A percentile compares a stretch with the other conserved stretches of the same genome.
These are phyloP conservation scores for Andrena flavipes DNA, from an alignment of 2,888 invertebrate genomes.

Conservation along the genomic window DNA sequence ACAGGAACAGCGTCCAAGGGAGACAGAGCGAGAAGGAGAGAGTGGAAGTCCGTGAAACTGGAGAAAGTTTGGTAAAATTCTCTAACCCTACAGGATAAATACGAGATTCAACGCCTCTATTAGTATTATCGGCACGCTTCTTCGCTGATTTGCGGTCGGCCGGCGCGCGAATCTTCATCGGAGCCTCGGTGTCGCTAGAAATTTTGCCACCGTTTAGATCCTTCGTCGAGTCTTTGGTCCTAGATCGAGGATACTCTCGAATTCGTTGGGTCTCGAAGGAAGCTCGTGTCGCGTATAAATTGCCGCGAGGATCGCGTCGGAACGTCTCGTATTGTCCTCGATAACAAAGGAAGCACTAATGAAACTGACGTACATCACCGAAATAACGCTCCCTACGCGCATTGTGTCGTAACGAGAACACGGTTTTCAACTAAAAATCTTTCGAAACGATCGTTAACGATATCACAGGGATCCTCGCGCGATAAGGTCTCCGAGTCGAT, in stretches of 20 bases:
- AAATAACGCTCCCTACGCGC: background rate
- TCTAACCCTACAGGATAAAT: constrained; percentile 59
- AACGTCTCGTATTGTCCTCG: constrained; percentile 27
- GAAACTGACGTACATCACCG: background rate
- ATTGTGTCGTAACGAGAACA: background rate
- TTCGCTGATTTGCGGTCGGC: constrained; percentile 53
- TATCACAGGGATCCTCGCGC: constrained; percentile 57
- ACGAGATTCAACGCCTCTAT: constrained; percentile 61
- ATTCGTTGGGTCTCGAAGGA: constrained; percentile 68
- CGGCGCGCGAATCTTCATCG: constrained; percentile 44
- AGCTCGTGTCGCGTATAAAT: constrained; percentile 47
- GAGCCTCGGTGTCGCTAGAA: constrained; percentile 61
- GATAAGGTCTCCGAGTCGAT: constrained; percentile 43
- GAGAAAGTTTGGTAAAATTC: constrained; percentile 38
- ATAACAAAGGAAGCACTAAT: constrained; percentile 5
- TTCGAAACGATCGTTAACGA: constrained; percentile 32
- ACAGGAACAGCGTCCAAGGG: constrained; percentile 2
- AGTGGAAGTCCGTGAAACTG: constrained; percentile 22
- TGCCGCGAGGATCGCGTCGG: constrained; percentile 25
- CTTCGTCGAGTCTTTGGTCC: constrained; percentile 70
- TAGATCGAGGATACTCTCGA: constrained; percentile 58
- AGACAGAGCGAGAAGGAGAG: constrained; percentile 28
- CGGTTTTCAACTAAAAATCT: background rate
- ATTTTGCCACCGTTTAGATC: constrained; percentile 40
- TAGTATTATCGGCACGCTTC: constrained; percentile 42